Base-by-base conservation (phyloP, 2,888 invertebrate genomes). In the Camponotus fellah region DNA sequence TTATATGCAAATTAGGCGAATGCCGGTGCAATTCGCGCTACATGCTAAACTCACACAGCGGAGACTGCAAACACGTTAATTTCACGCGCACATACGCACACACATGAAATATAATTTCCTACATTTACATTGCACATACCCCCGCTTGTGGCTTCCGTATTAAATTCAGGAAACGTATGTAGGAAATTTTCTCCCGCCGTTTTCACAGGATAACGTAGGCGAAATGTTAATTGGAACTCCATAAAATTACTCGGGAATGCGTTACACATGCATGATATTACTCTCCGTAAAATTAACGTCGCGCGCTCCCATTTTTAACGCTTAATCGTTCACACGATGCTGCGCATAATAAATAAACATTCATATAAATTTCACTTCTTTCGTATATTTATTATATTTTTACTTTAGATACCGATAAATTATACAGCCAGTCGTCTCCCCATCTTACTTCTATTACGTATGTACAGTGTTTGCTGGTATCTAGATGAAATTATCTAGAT, bases 1-100 rank as follows among this genome's bases (percentile, higher is more conserved):
- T 77, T 83, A 79, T 83, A 83, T 83, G 82, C 82, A 83, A 83
- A 83, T 83, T 83, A 83, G 64, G 68, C 68, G 46, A 80, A 72
- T 80, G 60, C 79, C 72, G 79, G 72, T 46, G 60, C 79, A 60
- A 80, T 80, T 80, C 79, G 72, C 60, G 72, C 72, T 72, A 71
- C 60, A 72, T 46, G 79, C 72, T 80, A 58, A 80, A 80, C 79
- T 60, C 79, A 46, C 14, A 21, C 14, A 17, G 79, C 46, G 26
- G 79, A 60, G 71, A 80, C 60, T 80, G 79, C 79, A 80, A 80
- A 80, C 72, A 80, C 79, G 79, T 80, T 80, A 80, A 80, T 80
- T 72, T 60, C 32, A 17, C 43, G n/a, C 34, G 58, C 69, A n/a
- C 34, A 34, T 53, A 17, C 26, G n/a, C 34, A 26, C 72, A 60